phyloP scores from a whole-genome alignment of 1,140 invertebrate genomes.

The Wasmannia auropunctata region DNA sequence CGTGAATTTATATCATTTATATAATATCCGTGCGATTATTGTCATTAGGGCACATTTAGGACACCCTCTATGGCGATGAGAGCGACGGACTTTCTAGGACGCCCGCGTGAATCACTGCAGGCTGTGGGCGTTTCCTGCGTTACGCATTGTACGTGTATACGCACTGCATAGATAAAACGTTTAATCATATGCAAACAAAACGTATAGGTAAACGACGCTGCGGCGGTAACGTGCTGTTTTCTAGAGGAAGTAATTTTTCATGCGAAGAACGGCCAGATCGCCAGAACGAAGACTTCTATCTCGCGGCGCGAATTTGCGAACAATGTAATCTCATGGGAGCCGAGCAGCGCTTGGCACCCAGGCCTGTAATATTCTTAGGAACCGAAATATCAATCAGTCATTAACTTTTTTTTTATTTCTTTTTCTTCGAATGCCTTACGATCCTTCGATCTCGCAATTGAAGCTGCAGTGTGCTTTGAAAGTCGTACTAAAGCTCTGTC shows the following conservation, averaged over 20 bases:
- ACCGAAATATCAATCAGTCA: not conserved
- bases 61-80: constrained; percentile 3
- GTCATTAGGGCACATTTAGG: not conserved
- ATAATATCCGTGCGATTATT: not conserved
- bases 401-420: not conserved
- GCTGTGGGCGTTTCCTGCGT: constrained; percentile 59
- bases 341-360: not conserved
- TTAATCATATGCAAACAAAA: constrained; percentile 42
- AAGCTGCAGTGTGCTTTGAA: not conserved
- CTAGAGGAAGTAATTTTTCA: constrained; percentile 65
- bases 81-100: constrained; percentile 54
- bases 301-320: constrained; percentile 28
- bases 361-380: not conserved
- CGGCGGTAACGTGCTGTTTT: not conserved
- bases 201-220: constrained; percentile 42
- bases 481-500: not conserved
- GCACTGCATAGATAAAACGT: constrained; percentile 18
- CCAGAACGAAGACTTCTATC: not conserved
- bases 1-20: not conserved
- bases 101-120: constrained; percentile 62
- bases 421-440: too few relatives aligned
- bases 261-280: constrained; percentile 10
- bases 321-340: constrained; percentile 42
- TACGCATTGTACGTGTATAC: not conserved
- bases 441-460: not conserved